A percentile compares a stretch with the other conserved stretches of the same genome.
These are phyloP conservation scores for Plestiodon gilberti DNA, from an alignment of 2,113 vertebrate genomes.

Conservation along the genomic window DNA sequence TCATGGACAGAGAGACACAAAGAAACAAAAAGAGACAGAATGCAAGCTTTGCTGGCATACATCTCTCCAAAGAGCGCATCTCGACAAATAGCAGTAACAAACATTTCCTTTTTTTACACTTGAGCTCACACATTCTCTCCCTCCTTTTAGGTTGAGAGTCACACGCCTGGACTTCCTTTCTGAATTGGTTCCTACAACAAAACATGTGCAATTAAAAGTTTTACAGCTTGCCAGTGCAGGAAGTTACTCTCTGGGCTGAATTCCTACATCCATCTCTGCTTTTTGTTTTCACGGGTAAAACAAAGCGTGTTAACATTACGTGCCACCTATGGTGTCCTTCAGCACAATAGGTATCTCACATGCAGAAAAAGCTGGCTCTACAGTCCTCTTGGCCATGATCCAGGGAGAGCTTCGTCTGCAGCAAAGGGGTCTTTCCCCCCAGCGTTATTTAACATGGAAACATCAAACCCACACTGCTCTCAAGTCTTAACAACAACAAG, in stretches of 20 bases:
- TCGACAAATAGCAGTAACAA: not conserved
- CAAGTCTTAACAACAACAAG: not conserved
- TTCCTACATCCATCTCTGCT: conserved; percentile 61
- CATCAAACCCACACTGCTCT: not conserved
- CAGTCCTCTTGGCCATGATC: not conserved
- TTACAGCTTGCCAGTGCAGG: conserved; percentile 45
- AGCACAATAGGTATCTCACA: conserved; percentile 21
- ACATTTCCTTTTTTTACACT: not conserved
- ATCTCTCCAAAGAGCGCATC: not conserved
- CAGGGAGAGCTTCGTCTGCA: conserved; percentile 28
- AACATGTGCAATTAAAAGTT: conserved; percentile 57
- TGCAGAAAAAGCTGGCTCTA: conserved; percentile 36
- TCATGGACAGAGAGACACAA: not conserved
- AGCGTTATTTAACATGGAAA: conserved; percentile 8
- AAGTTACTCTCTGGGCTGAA: conserved; percentile 50
- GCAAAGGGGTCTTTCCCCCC: conserved; percentile 53
- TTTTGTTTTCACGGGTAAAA: conserved; percentile 62
- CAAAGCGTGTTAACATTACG: conserved; percentile 45
- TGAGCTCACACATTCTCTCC: not conserved
- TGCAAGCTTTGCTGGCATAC: not conserved
- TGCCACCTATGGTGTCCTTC: conserved; percentile 58
- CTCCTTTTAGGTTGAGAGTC: conserved; percentile 29
- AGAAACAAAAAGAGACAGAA: conserved; percentile 1
- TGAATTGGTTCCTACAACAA: conserved; percentile 44
- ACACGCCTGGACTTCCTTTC: conserved; percentile 13